Conservation (phyloP, 2,888 invertebrate species). For the Quadroppia sp. region DNA sequence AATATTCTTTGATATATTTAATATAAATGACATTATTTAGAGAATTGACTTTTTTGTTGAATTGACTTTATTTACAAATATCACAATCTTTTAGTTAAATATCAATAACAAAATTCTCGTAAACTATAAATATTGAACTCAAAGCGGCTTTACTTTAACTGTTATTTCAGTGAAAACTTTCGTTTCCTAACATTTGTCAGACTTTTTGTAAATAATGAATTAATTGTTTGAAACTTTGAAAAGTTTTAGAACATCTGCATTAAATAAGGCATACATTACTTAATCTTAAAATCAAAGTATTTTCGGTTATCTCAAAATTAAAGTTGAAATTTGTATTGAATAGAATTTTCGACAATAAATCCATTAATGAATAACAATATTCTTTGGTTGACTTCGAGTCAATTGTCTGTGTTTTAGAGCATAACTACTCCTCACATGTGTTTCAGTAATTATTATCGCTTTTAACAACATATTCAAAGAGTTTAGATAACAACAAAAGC, state of each 20-base stretch:
- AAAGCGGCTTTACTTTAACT: not conserved
- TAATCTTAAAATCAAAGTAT: not conserved
- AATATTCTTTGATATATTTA: not conserved
- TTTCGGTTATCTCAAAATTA: not conserved
- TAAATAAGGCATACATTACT: not conserved
- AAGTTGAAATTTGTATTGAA: too few relatives aligned
- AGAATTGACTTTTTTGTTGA: not conserved
- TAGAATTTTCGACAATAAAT: too few relatives aligned
- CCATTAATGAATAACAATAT: too few relatives aligned
- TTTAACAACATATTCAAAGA: conserved; percentile 27
- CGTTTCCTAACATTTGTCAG: not conserved
- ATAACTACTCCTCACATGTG: not conserved
- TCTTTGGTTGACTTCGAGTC: not conserved
- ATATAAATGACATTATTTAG: not conserved
- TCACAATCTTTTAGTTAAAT: not conserved
- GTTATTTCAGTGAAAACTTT: not conserved
- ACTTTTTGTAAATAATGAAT: not conserved
- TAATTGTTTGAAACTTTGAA: conserved; percentile 1
- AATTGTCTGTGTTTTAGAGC: not conserved
- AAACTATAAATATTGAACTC: not conserved
- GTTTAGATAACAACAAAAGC: conserved; percentile 29
- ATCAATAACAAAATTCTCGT: not conserved
- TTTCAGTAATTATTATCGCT: conserved; percentile 27
- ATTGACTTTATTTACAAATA: not conserved
- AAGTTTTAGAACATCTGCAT: conserved; percentile 3